Base-by-base conservation (phyloP, 2,797 vertebrate species). In the Apodemus agrarius region DNA sequence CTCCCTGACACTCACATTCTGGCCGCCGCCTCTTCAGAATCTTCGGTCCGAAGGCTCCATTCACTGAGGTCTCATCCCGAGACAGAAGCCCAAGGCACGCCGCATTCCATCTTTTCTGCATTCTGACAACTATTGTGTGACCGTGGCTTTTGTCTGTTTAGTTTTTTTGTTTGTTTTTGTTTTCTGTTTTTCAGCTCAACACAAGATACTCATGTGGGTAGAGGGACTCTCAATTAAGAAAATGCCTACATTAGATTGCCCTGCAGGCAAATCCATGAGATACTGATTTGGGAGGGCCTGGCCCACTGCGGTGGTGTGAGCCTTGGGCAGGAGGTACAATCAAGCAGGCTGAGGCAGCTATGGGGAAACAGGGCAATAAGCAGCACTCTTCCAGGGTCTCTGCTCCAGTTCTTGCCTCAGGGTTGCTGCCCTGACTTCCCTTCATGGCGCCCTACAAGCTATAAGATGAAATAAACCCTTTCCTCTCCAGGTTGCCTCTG, bases 1-100 rank as follows among this genome's bases (percentile, higher is more conserved):
- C 24, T n/a, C 11, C 4, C 11, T 0, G 5, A 22, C 4, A 0
- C 43, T 37, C 0, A 0, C 16, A 49, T 59, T 34, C 37, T n/a
- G 10, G 80, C 31, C 46, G 65, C 76, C 74, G 78, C 19, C 6
- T 72, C 74, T 89, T 61, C 24, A 49, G 67, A 0, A 10, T 29
- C 12, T 52, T 14, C 22, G 10, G 88, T 52, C 34, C 75, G 37
- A 21, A 16, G 7, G 59, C 37, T 89, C 34, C 37, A 26, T 52
- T 72, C 89, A 43, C 52, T 24, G 7, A 4, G 9, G 12, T 80
- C 88, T 63, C 26, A 26, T 46, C 92, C 74, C 37, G 29, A 37
- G 75, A 49, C n/a, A 74, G n/a, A 0, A 34, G 84, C 21, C 37
- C 17, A 87, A 46, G 63, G 34, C 16, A n/a, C 21, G 26, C 72